Evolutionary conservation across 2,888 invertebrate species (phyloP).

Genomic region (Phaonia tiefii): DNA sequence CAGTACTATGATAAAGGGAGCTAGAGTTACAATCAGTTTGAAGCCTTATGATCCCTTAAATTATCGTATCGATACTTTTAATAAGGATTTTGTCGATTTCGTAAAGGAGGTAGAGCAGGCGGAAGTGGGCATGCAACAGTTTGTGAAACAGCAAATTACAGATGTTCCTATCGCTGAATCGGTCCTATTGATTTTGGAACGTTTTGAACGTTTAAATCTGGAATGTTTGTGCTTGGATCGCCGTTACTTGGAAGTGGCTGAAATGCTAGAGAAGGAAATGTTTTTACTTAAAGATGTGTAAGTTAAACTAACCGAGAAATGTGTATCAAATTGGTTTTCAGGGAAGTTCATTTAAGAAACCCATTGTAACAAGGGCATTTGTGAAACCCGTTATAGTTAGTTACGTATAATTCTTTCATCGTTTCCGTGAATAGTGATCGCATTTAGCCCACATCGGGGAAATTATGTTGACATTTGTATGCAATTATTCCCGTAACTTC

Average conservation of each 20-base stretch:
- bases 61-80: conserved; percentile 88
- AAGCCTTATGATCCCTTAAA: conserved; percentile 91
- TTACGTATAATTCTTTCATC: too few relatives aligned
- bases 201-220: conserved; percentile 88
- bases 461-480: too few relatives aligned
- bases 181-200: conserved; percentile 81
- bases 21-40: conserved; percentile 85
- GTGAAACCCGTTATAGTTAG: too few relatives aligned
- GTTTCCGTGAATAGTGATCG: too few relatives aligned
- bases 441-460: too few relatives aligned
- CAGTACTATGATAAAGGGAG: conserved; percentile 85
- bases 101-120: conserved; percentile 85
- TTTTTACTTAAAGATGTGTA: conserved; percentile 86
- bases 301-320: too few relatives aligned
- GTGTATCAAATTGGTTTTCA: too few relatives aligned
- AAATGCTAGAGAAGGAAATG: conserved; percentile 86
- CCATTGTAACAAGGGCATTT: too few relatives aligned
- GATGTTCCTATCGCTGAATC: conserved; percentile 81
- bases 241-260: conserved; percentile 87
- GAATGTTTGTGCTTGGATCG: conserved; percentile 88
- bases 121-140: conserved; percentile 87
- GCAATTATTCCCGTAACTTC: too few relatives aligned
- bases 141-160: conserved; percentile 83
- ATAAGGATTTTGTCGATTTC: conserved; percentile 88
- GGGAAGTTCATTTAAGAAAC: too few relatives aligned